Evolutionary conservation across 2,113 vertebrate species (phyloP).

Genomic region (Fulmarus glacialis): DNA sequence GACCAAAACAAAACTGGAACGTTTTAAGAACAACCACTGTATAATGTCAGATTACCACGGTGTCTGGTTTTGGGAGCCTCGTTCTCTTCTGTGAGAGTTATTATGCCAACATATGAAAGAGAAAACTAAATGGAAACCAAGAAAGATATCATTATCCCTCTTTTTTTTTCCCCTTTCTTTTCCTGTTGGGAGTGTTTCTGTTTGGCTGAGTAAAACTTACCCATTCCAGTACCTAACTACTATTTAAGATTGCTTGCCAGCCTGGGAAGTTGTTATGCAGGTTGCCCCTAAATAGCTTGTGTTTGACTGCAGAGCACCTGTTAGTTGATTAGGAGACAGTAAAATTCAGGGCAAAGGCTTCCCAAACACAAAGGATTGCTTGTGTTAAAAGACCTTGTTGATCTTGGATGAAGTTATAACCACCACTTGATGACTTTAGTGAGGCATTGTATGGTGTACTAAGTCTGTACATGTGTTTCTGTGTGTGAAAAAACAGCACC

Average conservation of each 20-base stretch:
- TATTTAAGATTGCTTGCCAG: slow-evolving; percentile 18
- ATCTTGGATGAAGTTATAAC: slow-evolving; percentile 56
- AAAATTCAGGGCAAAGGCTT: slow-evolving; percentile 61
- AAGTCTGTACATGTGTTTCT: slow-evolving; percentile 43
- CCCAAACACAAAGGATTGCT: slow-evolving; percentile 54
- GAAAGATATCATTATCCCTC: slow-evolving; percentile 27
- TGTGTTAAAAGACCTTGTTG: slow-evolving; percentile 65
- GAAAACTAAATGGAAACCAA: slow-evolving; percentile 5
- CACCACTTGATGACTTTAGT: slow-evolving; percentile 30
- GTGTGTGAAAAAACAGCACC: slow-evolving; percentile 52
- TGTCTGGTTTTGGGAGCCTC: not conserved
- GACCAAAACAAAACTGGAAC: slow-evolving; percentile 17
- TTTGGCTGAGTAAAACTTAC: slow-evolving; percentile 25
- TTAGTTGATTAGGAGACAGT: slow-evolving; percentile 47
- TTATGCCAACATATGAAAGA: not conserved
- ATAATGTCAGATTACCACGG: not conserved
- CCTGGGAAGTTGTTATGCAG: slow-evolving; percentile 17
- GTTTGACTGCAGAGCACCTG: slow-evolving; percentile 58
- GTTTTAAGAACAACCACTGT: not conserved
- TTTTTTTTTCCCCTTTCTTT: not conserved
- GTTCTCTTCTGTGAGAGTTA: not conserved
- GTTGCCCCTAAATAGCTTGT: slow-evolving; percentile 46
- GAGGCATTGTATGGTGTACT: slow-evolving; percentile 18
- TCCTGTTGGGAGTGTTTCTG: slow-evolving; percentile 44
- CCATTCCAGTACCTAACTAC: slow-evolving; percentile 13